Evolutionary conservation across 2,113 vertebrate species (phyloP).

Genomic region (Copsychus sechellarum): DNA sequence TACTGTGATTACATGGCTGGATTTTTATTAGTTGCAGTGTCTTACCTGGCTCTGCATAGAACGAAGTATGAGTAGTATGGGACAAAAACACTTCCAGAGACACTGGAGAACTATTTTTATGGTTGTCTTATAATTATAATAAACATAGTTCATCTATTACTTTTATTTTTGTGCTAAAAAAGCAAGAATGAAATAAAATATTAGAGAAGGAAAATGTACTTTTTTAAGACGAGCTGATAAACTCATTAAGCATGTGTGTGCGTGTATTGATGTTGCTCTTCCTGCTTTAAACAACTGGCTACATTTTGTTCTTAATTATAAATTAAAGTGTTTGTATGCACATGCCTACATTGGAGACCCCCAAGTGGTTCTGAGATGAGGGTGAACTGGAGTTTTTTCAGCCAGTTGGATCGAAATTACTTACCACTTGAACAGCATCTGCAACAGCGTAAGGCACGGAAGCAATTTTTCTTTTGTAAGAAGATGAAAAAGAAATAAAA

Average conservation of each 20-base stretch:
- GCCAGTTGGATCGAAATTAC: constrained; percentile 4
- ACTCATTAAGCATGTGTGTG: neutral
- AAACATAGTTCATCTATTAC: neutral
- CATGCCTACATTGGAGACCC: neutral
- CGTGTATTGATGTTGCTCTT: neutral
- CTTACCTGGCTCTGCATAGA: neutral
- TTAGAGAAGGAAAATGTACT: neutral
- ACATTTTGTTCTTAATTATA: constrained; percentile 20
- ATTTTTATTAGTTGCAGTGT: neutral
- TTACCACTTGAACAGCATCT: constrained; percentile 42
- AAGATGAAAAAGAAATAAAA: constrained; percentile 63
- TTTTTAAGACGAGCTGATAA: accelerated
- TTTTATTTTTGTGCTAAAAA: neutral
- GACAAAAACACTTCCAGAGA: neutral
- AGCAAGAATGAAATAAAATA: neutral
- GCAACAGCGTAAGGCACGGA: neutral
- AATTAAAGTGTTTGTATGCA: neutral
- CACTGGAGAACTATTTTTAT: neutral
- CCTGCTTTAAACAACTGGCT: neutral
- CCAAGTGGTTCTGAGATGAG: neutral
- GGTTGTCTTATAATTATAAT: neutral
- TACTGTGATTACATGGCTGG: neutral
- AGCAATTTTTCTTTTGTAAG: constrained; percentile 55
- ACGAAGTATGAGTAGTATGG: neutral
- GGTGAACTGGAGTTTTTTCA: neutral